A percentile compares a stretch with the other conserved stretches of the same genome.
phyloP scores from a whole-genome alignment of 2,797 vertebrate genomes.

The Neoniphon sammara region DNA sequence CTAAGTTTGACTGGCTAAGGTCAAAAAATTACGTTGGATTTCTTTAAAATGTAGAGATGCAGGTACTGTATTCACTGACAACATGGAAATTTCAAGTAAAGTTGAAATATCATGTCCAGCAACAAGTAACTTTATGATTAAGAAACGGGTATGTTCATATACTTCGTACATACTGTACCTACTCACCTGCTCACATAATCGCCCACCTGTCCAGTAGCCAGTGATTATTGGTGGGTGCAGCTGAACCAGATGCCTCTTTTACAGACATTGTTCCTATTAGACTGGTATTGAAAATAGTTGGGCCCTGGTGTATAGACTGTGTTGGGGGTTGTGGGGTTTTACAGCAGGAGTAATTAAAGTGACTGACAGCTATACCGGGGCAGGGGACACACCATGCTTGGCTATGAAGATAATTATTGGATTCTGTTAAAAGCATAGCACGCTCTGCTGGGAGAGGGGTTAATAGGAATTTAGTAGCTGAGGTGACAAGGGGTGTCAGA shows the following conservation, averaged over 20 bases:
- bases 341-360: slow-evolving; percentile 71
- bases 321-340: slow-evolving; percentile 60
- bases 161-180: too few species aligned
- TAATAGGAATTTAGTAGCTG: slow-evolving; percentile 48
- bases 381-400: slow-evolving; percentile 38
- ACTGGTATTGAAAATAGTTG: slow-evolving; percentile 28
- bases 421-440: slow-evolving; percentile 59
- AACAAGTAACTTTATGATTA: too few species aligned
- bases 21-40: too few species aligned
- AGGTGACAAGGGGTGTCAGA: slow-evolving; percentile 30
- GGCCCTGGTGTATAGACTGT: slow-evolving; percentile 24
- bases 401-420: slow-evolving; percentile 63
- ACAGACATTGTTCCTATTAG: slow-evolving; percentile 11
- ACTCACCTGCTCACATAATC: background rate
- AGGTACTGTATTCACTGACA: too few species aligned
- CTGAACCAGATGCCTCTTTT: slow-evolving; percentile 3
- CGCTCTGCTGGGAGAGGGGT: slow-evolving; percentile 20
- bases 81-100: too few species aligned
- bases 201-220: background rate
- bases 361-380: slow-evolving; percentile 54
- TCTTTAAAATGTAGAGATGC: too few species aligned
- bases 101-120: too few species aligned
- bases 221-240: background rate
- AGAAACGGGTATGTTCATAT: too few species aligned
- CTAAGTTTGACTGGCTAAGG: too few species aligned